A percentile compares a stretch with the other conserved stretches of the same genome.
Conservation (phyloP, 2,113 vertebrate species). For the Benitochromis conjunctus region DNA sequence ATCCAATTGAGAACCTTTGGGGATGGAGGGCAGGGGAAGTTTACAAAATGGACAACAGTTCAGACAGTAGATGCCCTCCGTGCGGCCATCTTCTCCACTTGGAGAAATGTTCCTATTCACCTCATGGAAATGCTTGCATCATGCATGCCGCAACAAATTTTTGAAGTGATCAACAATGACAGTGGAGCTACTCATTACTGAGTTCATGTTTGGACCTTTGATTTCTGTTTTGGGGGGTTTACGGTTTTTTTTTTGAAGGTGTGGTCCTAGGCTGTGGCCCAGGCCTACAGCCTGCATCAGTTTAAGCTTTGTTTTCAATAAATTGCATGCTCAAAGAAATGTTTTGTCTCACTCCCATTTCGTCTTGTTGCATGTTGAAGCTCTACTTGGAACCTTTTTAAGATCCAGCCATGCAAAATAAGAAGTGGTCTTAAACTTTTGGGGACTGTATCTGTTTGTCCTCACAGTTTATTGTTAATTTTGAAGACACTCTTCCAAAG, state of each 20-base stretch:
- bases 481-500: not conserved
- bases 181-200: not conserved
- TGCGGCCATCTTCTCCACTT: not conserved
- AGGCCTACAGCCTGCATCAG: not conserved
- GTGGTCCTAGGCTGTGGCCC: not conserved
- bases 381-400: no score
- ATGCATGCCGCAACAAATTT: not conserved
- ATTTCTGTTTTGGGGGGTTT: not conserved
- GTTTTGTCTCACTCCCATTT: not conserved
- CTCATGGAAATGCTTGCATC: not conserved
- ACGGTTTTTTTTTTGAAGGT: not conserved
- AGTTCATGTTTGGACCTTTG: not conserved
- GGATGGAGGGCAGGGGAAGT: no score
- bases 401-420: no score
- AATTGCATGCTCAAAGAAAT: not conserved
- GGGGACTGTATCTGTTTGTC: not conserved
- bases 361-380: no score
- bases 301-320: not conserved
- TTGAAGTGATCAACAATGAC: not conserved
- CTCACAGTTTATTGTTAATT: not conserved
- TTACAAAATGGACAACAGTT: not conserved
- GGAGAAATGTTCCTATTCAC: not conserved
- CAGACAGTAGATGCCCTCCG: not conserved
- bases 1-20: no score
- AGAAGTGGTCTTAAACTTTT: not conserved